Conservation (phyloP, 2,113 vertebrate genomes). For the Cottus gobio region DNA sequence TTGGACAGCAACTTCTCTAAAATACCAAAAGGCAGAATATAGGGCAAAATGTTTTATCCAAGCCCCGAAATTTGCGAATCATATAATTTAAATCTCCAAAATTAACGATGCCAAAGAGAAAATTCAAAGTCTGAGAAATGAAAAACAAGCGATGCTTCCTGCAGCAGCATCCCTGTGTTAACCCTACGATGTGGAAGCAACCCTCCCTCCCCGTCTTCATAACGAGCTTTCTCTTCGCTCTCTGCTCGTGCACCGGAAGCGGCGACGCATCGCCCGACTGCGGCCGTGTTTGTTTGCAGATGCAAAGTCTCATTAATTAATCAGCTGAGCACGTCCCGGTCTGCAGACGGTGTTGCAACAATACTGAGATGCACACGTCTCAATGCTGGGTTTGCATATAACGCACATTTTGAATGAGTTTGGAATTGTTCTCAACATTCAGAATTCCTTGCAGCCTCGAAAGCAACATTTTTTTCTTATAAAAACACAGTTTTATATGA, state of each 20-base stretch:
- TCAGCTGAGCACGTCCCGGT: constrained; percentile 44
- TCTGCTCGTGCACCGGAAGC: constrained; percentile 40
- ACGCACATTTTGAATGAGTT: background rate
- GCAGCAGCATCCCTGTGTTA: background rate
- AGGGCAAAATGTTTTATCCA: too few relatives aligned
- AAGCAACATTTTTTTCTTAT: background rate
- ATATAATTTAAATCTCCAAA: background rate
- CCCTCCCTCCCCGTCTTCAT: background rate
- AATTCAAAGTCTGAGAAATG: too few relatives aligned
- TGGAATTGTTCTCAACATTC: background rate
- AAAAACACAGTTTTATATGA: constrained; percentile 20
- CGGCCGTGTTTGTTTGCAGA: constrained; percentile 34
- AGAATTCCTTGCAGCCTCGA: background rate
- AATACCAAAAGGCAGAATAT: background rate
- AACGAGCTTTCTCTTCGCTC: constrained; percentile 29
- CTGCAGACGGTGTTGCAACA: too few relatives aligned
- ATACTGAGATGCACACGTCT: background rate
- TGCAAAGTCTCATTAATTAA: constrained; percentile 51
- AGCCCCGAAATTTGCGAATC: too few relatives aligned
- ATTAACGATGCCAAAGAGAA: too few relatives aligned
- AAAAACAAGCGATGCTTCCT: too few relatives aligned
- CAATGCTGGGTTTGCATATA: background rate
- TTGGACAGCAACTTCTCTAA: background rate
- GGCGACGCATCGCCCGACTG: constrained; percentile 12
- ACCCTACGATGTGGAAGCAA: too few relatives aligned